A percentile compares a stretch with the other conserved stretches of the same genome.
Evolutionary conservation across 2,888 invertebrate species (phyloP).

Genomic region (Ectropis crepuscularia): DNA sequence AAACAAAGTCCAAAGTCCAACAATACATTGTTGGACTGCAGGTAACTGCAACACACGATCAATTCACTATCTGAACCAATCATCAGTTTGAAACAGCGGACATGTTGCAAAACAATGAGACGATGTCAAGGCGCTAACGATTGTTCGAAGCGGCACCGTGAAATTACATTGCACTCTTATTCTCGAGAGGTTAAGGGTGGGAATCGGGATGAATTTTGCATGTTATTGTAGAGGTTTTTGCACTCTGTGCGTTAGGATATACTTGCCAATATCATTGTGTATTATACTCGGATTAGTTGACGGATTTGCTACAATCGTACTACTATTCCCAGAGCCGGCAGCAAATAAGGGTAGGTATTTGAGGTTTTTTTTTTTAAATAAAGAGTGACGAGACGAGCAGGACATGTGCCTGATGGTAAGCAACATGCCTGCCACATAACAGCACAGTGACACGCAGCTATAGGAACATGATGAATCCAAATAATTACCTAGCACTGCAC

Average conservation of each 20-base stretch:
- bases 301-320: no score
- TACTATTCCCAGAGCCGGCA: no score
- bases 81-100: conserved; percentile 34
- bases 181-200: conserved; percentile 12
- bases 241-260: conserved; percentile 4
- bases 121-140: conserved; percentile 67
- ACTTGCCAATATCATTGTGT: not conserved
- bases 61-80: conserved; percentile 23
- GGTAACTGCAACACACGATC: conserved; percentile 3
- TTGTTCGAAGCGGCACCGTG: conserved; percentile 54
- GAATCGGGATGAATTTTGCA: conserved; percentile 4
- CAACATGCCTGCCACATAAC: no score
- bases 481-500: no score
- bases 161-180: conserved; percentile 41
- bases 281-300: not conserved
- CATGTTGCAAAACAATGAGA: conserved; percentile 35
- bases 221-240: conserved; percentile 29
- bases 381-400: no score
- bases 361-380: no score
- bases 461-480: no score
- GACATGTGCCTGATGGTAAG: no score
- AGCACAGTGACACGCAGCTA: no score
- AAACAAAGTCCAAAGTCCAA: conserved; percentile 5
- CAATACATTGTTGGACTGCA: conserved; percentile 1
- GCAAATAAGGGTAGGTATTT: no score